Evolutionary conservation across 2,797 vertebrate species (phyloP).

Genomic region (Chaetodon trifasciatus): DNA sequence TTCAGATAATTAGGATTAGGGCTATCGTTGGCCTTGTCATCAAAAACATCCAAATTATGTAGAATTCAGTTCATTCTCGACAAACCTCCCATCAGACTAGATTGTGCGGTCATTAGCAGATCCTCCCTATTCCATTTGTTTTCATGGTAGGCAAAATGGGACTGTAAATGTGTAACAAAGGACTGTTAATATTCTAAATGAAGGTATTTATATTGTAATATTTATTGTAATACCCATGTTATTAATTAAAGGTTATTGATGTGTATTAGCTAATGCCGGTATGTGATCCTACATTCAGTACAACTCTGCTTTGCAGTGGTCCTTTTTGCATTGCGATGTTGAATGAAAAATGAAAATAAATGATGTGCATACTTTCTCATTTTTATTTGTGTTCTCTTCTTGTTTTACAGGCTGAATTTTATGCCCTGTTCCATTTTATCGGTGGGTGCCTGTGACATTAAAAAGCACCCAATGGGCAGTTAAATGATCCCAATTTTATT

Average conservation of each 20-base stretch:
- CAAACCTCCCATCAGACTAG: slow-evolving; percentile 49
- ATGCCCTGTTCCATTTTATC: neutral
- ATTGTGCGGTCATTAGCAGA: slow-evolving; percentile 42
- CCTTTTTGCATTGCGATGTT: slow-evolving; percentile 84
- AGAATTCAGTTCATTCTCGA: slow-evolving; percentile 52
- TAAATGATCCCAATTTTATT: neutral
- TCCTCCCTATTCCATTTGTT: slow-evolving; percentile 66
- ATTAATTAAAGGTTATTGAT: slow-evolving; percentile 80
- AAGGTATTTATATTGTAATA: slow-evolving; percentile 87
- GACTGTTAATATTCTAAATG: slow-evolving; percentile 86
- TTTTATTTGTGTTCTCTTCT: slow-evolving; percentile 49
- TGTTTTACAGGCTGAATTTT: slow-evolving; percentile 13
- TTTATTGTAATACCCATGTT: slow-evolving; percentile 86
- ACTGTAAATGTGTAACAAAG: slow-evolving; percentile 87
- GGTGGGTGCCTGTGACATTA: neutral
- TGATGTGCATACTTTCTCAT: slow-evolving; percentile 77
- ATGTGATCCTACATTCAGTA: slow-evolving; percentile 73
- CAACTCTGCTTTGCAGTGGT: slow-evolving; percentile 83
- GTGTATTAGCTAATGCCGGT: slow-evolving; percentile 78
- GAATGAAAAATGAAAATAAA: slow-evolving; percentile 81
- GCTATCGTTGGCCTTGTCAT: slow-evolving; percentile 20
- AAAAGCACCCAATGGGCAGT: neutral
- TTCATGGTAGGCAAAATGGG: slow-evolving; percentile 67
- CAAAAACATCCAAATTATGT: slow-evolving; percentile 36
- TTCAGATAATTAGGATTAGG: slow-evolving; percentile 54